Conservation (phyloP, 2,113 vertebrate genomes). For the Riparia riparia region DNA sequence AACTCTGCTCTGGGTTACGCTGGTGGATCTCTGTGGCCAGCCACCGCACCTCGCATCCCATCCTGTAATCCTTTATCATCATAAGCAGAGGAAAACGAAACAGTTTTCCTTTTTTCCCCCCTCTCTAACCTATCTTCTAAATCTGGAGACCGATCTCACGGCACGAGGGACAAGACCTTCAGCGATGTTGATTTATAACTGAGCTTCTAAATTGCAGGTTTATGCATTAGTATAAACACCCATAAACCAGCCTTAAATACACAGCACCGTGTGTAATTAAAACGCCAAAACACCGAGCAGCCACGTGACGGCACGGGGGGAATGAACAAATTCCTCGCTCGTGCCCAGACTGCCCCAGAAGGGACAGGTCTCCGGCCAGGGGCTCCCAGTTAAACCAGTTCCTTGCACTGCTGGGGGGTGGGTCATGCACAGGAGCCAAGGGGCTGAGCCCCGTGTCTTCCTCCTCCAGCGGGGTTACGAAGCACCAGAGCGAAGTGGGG, state of each 20-base stretch:
- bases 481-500: background rate
- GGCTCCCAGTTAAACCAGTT: background rate
- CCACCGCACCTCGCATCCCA: background rate
- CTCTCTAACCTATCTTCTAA: conserved; percentile 34
- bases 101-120: background rate
- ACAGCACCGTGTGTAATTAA: conserved; percentile 8
- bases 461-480: fast-evolving
- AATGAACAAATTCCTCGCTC: background rate
- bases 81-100: conserved; percentile 21
- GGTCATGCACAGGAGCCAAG: fast-evolving
- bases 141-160: conserved; percentile 52
- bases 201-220: conserved; percentile 67
- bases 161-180: conserved; percentile 55
- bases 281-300: conserved; percentile 15
- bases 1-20: background rate
- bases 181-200: conserved; percentile 53
- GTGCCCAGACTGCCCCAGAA: fast-evolving
- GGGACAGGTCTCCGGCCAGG: background rate
- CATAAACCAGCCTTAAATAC: conserved; percentile 57
- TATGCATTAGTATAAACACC: conserved; percentile 63
- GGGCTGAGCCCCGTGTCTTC: fast-evolving
- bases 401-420: background rate
- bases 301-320: background rate
- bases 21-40: fast-evolving
- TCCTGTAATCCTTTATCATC: background rate